phyloP scores from a whole-genome alignment of 2,888 invertebrate species.

The Abrostola tripartita region DNA sequence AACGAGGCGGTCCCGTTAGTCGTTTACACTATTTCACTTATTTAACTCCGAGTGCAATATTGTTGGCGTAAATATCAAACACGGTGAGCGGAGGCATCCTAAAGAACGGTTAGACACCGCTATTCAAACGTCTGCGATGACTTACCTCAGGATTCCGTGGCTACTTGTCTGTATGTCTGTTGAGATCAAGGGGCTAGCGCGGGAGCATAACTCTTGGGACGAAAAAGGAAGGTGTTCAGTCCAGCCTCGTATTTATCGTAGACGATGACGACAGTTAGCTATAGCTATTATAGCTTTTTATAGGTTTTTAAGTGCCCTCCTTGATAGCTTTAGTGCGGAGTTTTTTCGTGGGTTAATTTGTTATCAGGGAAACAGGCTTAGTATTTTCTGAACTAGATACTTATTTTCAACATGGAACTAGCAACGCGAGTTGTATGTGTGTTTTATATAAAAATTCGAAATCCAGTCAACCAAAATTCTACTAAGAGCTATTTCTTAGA shows the following conservation, averaged over 20 bases:
- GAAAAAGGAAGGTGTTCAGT: constrained; percentile 40
- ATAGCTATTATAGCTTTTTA: constrained; percentile 14
- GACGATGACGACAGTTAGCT: constrained; percentile 12
- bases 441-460: too few relatives aligned
- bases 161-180: constrained; percentile 15
- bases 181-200: constrained; percentile 6
- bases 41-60: constrained; percentile 41
- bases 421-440: too few relatives aligned
- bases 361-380: too few relatives aligned
- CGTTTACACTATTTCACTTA: constrained; percentile 45
- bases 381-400: too few relatives aligned
- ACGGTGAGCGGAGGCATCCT: constrained; percentile 26
- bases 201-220: constrained; percentile 29
- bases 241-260: constrained; percentile 31
- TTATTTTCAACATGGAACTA: too few relatives aligned
- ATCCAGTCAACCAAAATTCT: not conserved
- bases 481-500: not conserved
- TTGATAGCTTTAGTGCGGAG: not conserved
- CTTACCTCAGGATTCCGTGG: constrained; percentile 22
- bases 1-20: constrained; percentile 38
- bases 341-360: constrained; percentile 2
- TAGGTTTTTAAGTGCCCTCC: constrained; percentile 12
- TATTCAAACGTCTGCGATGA: constrained; percentile 43
- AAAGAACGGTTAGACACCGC: constrained; percentile 40
- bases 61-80: constrained; percentile 42